phyloP scores from a whole-genome alignment of 1,140 invertebrate species.

The Heterodera carotae region DNA sequence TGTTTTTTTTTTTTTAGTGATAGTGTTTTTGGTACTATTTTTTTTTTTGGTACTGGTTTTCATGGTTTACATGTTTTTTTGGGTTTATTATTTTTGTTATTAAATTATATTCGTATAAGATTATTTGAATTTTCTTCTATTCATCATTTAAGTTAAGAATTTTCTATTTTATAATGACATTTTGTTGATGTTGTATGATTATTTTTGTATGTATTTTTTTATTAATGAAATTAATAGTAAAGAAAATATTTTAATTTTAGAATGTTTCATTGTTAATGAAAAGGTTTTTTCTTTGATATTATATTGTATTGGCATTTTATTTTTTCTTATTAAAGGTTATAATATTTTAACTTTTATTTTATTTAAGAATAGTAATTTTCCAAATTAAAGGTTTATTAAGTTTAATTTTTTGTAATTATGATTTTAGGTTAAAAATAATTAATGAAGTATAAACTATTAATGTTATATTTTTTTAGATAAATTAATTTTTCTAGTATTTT shows the following conservation, averaged over 20 bases:
- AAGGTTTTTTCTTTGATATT: conserved; percentile 70
- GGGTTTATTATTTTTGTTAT: conserved; percentile 72
- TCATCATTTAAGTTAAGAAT: conserved; percentile 40
- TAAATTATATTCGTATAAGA: conserved; percentile 69
- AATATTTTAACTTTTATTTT: conserved; percentile 46
- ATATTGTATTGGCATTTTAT: conserved; percentile 44
- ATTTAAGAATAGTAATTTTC: conserved; percentile 20
- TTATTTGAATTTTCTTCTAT: conserved; percentile 70
- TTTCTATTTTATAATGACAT: conserved; percentile 34
- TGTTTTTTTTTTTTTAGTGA: conserved; percentile 69
- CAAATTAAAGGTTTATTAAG: no score
- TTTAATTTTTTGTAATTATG: conserved; percentile 8
- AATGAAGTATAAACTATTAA: conserved; percentile 14
- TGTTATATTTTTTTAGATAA: conserved; percentile 46
- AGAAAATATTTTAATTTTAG: conserved; percentile 18
- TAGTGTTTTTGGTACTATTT: conserved; percentile 72
- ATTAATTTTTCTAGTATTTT: conserved; percentile 39
- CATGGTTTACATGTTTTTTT: conserved; percentile 76
- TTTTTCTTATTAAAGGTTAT: conserved; percentile 38
- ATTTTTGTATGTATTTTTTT: conserved; percentile 74
- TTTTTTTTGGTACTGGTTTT: conserved; percentile 76
- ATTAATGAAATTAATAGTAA: no score
- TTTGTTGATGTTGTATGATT: conserved; percentile 70
- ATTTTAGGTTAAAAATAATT: conserved; percentile 26
- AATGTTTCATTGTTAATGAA: conserved; percentile 74